These are phyloP conservation scores for Monoplex corrugatus DNA, from an alignment of 2,888 invertebrate genomes.

Conservation along the genomic window DNA sequence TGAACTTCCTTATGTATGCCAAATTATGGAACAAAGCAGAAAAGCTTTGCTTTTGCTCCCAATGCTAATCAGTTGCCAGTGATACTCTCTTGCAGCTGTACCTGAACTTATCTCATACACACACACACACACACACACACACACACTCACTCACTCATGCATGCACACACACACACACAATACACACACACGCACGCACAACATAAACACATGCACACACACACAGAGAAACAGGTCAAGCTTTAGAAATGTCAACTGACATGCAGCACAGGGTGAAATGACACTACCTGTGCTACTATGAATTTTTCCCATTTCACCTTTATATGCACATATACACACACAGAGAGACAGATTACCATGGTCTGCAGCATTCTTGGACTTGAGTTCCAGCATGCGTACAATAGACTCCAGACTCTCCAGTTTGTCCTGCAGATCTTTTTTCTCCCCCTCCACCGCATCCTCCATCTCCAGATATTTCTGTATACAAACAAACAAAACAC, in stretches of 20 bases:
- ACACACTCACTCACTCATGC: not conserved
- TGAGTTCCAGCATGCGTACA: conserved; percentile 98
- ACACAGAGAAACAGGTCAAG: no score
- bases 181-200: not conserved
- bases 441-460: conserved; percentile 96
- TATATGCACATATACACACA: not conserved
- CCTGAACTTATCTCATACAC: not conserved
- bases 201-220: not conserved
- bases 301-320: no score
- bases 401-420: conserved; percentile 98
- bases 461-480: conserved; percentile 94
- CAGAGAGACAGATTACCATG: conserved; percentile 86
- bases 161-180: not conserved
- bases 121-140: conserved; percentile 5
- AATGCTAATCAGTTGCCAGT: no score
- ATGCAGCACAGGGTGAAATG: no score
- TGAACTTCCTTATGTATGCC: no score
- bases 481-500: not conserved
- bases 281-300: no score
- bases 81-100: no score
- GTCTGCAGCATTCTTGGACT: conserved; percentile 98
- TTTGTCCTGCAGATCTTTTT: conserved; percentile 93
- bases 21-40: no score
- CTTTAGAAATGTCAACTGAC: no score
- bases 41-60: no score